Evolutionary conservation across 2,113 vertebrate genomes (phyloP).

Genomic region (Notarius lentiginosus): DNA sequence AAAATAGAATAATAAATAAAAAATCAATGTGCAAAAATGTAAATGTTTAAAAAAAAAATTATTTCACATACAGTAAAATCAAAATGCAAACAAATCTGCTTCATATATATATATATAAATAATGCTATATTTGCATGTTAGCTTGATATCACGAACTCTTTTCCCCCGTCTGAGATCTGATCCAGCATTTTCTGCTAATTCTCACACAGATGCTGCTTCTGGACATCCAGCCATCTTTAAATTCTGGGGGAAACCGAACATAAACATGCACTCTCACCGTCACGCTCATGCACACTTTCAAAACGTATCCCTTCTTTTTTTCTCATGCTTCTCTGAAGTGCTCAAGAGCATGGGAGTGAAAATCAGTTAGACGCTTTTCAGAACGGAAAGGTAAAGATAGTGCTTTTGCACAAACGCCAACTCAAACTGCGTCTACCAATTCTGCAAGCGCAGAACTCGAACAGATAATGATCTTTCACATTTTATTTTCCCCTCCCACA

Average conservation of each 20-base stretch:
- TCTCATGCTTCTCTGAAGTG: not conserved
- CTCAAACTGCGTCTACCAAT: not conserved
- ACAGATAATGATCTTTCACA: slow-evolving; percentile 8
- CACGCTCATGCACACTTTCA: not conserved
- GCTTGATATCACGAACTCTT: not conserved
- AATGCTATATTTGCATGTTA: not conserved
- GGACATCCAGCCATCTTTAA: not conserved
- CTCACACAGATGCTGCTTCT: not conserved
- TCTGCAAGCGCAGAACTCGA: slow-evolving; percentile 15
- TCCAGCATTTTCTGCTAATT: not conserved
- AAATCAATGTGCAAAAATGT: not conserved
- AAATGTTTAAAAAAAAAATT: not conserved
- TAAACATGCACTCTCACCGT: not conserved
- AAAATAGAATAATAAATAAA: not conserved
- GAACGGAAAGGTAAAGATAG: slow-evolving; percentile 11
- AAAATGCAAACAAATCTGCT: not conserved
- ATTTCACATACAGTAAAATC: not conserved
- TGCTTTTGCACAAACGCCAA: slow-evolving; percentile 21
- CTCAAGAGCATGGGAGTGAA: not conserved
- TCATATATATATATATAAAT: not conserved
- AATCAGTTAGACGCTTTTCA: slow-evolving; percentile 8
- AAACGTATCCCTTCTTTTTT: not conserved
- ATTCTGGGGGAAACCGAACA: not conserved
- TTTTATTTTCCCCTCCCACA: not conserved
- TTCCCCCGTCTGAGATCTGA: not conserved